Base-by-base conservation (phyloP, 2,797 vertebrate species). In the Furcifer pardalis region DNA sequence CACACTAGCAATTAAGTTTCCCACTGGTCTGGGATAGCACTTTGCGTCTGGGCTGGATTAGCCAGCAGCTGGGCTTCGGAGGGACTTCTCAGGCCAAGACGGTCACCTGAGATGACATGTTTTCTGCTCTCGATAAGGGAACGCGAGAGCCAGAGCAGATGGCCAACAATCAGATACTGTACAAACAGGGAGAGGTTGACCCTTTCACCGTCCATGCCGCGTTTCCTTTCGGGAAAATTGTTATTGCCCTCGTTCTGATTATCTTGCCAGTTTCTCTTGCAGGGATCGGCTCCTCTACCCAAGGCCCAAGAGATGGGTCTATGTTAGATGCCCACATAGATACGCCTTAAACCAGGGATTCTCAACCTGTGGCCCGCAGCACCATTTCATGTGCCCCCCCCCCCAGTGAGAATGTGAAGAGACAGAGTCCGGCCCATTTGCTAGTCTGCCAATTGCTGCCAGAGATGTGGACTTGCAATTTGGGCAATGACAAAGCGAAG, bases 1-100 rank as follows among this genome's bases (percentile, higher is more conserved):
- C 40, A 78, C 32, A 23, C 23, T 44, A 25, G 10, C 1, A 10
- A 2, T 46, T 44, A 62, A 7, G 6, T 65, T 76, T 65, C 42
- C 30, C 37, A 0, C 66, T 19, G 40, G 68, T 72, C 7, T 0
- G 37, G 35, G 13, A 2, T 15, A 56, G 52, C 52, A 56, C 17
- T 56, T 56, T 17, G 19, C 5, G n/a, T 15, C 2, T 19, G 52
- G 52, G 52, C 52, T 19, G n/a, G 46, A 25, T 46, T 27, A 66
- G n/a, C 2, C 2, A 1, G 27, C 83, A 68, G 84, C 52, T 79
- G 42, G 21, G 49, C 44, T 62, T 62, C 17, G 13, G 63, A 75
- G 84, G 25, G 21, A 42, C 10, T 19, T 4, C 25, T 0, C 1
- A 2, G 77, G 60, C 65, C 1, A 0, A 49, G 4, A 23, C 13